Evolutionary conservation across 2,113 vertebrate species (phyloP).

Genomic region (Malurus elegans): DNA sequence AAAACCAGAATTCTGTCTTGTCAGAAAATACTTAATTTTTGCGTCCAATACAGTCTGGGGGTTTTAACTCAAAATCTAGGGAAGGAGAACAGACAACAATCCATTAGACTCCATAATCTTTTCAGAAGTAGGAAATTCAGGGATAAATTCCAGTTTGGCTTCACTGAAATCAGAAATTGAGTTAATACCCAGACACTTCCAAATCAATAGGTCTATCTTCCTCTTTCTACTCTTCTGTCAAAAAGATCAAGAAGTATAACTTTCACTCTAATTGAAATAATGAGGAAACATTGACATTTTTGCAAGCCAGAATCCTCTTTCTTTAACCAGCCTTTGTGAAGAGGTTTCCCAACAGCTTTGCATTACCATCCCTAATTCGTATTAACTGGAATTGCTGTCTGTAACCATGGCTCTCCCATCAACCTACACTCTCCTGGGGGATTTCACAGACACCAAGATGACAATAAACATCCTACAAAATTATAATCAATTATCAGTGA

Average conservation of each 20-base stretch:
- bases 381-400: neutral
- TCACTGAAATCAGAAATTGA: neutral
- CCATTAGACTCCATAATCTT: neutral
- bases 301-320: neutral
- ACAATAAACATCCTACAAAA: neutral
- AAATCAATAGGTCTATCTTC: neutral
- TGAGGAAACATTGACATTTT: neutral
- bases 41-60: neutral
- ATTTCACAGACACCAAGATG: neutral
- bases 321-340: neutral
- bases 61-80: neutral
- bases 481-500: neutral
- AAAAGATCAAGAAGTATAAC: neutral
- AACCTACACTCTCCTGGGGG: neutral
- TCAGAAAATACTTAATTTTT: neutral
- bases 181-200: neutral
- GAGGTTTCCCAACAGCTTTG: neutral
- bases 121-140: neutral
- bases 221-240: neutral
- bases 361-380: rapidly evolving
- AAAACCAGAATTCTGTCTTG: neutral
- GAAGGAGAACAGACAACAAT: neutral
- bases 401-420: neutral
- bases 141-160: neutral
- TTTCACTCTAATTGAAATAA: neutral